phyloP scores from a whole-genome alignment of 2,797 vertebrate species.

The Tauraco hartlaubi region DNA sequence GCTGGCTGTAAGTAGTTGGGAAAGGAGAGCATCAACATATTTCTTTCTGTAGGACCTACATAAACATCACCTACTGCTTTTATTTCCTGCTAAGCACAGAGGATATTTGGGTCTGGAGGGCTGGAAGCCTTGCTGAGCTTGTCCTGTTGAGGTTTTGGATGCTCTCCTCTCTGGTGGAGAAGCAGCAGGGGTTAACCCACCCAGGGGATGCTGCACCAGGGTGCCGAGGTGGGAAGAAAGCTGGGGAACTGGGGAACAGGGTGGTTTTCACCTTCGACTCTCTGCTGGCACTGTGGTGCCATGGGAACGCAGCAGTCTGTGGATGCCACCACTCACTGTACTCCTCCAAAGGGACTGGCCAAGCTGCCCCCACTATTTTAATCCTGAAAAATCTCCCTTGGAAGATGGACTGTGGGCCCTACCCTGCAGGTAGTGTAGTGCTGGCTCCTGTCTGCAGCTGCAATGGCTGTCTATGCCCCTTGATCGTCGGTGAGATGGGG shows the following conservation, averaged over 20 bases:
- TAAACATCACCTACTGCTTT: conserved; percentile 14
- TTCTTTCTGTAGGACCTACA: conserved; percentile 8
- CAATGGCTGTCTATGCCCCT: neutral
- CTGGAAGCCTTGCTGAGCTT: neutral
- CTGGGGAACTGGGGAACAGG: neutral
- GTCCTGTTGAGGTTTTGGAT: neutral
- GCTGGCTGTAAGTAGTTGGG: neutral
- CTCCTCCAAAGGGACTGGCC: neutral
- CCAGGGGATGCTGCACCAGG: accelerated
- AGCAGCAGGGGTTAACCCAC: neutral
- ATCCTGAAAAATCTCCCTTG: neutral
- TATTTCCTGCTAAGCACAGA: conserved; percentile 46
- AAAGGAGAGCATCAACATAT: conserved; percentile 1
- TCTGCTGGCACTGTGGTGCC: neutral
- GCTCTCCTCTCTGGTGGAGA: neutral
- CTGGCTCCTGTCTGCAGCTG: neutral
- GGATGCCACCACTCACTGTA: neutral
- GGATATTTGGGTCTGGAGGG: neutral
- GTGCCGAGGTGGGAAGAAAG: neutral
- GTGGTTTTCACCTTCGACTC: neutral
- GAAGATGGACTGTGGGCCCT: neutral
- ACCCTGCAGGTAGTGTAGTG: neutral
- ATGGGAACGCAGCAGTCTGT: neutral
- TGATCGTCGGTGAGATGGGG: accelerated
- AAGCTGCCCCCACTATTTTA: neutral